Evolutionary conservation across 2,888 invertebrate species (phyloP).

Genomic region (Scaeva pyrastri): DNA sequence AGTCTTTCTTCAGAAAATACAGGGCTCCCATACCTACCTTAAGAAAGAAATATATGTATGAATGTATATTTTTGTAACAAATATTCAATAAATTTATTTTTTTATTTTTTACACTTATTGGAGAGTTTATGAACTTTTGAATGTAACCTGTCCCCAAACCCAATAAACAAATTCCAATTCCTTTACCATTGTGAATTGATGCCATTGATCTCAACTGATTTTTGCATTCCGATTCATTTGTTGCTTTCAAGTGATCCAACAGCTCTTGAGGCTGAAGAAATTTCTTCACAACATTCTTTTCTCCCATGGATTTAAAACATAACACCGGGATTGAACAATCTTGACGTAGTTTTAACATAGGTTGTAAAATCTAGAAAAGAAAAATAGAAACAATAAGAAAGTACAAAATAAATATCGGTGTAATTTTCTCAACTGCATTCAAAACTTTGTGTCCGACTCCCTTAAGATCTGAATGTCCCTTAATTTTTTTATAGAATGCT

Average conservation of each 20-base stretch:
- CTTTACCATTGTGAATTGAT: constrained; percentile 87
- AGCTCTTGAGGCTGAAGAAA: constrained; percentile 88
- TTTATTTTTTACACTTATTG: too few species aligned
- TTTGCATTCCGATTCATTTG: constrained; percentile 86
- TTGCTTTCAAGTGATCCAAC: constrained; percentile 87
- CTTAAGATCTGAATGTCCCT: constrained; percentile 76
- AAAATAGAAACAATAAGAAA: constrained; percentile 8
- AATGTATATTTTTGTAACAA: too few species aligned
- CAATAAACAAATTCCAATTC: too few species aligned
- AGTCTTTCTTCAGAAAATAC: constrained; percentile 85
- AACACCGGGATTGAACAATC: constrained; percentile 89
- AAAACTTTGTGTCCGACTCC: constrained; percentile 83
- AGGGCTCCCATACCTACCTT: constrained; percentile 88
- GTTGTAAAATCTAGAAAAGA: constrained; percentile 85
- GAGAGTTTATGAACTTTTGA: too few species aligned
- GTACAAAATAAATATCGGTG: background rate
- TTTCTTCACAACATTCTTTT: constrained; percentile 83
- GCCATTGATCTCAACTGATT: constrained; percentile 87
- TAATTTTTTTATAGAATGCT: constrained; percentile 84
- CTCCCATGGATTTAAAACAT: constrained; percentile 80
- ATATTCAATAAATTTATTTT: too few species aligned
- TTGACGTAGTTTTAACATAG: constrained; percentile 88
- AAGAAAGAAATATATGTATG: background rate
- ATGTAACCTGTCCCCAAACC: too few species aligned
- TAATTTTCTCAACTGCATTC: constrained; percentile 70